Percentiles rank a stretch among this genome's conserved stretches.
Evolutionary conservation across 2,888 invertebrate genomes (phyloP).

Genomic region (Luperina nickerlii): DNA sequence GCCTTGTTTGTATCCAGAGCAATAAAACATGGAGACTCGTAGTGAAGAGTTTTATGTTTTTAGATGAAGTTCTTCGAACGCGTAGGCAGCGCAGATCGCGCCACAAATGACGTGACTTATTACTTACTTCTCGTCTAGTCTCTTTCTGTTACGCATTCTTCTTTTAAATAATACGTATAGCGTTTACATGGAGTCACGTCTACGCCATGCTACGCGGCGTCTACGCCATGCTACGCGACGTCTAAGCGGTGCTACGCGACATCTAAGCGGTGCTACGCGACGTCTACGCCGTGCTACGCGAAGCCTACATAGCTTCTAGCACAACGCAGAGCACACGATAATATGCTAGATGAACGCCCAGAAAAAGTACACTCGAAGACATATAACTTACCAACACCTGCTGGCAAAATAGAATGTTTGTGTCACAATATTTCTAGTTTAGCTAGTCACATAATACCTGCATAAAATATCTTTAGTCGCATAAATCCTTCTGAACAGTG

Average conservation of each 20-base stretch:
- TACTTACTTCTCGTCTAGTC: background rate
- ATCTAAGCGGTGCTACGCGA: background rate
- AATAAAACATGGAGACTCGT: constrained; percentile 68
- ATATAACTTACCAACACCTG: background rate
- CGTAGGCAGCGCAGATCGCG: background rate
- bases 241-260: background rate
- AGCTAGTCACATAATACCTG: background rate
- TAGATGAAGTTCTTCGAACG: background rate
- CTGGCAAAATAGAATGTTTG: background rate
- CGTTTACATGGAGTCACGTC: too few species aligned
- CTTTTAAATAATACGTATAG: background rate
- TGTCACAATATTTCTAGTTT: background rate
- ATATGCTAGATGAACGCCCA: background rate
- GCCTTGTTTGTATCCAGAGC: constrained; percentile 70
- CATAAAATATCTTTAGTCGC: background rate
- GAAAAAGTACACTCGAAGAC: background rate
- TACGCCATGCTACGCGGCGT: background rate
- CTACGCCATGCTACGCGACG: background rate
- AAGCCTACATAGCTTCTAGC: background rate
- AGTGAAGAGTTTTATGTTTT: background rate
- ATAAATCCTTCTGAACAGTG: background rate
- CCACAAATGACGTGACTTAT: too few species aligned
- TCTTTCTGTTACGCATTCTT: background rate
- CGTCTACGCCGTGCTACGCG: background rate
- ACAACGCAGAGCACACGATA: background rate